A percentile compares a stretch with the other conserved stretches of the same genome.
phyloP scores from a whole-genome alignment of 2,113 vertebrate genomes.

The Mastomys natalensis region DNA sequence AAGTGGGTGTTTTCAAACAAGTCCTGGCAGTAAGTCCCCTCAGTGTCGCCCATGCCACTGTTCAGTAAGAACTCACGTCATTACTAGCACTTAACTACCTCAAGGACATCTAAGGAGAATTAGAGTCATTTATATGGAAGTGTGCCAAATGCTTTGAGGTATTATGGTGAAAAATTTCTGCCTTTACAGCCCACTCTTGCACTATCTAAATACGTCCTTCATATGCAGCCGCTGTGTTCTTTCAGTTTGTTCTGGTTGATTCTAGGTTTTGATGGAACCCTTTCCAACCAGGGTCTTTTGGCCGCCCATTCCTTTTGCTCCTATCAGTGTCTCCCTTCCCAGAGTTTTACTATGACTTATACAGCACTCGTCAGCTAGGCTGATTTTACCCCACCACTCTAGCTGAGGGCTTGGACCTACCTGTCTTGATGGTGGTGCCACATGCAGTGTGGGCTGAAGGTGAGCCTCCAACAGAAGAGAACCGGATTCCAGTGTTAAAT shows the following conservation, averaged over 20 bases:
- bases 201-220: background rate
- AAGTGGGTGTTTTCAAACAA: background rate
- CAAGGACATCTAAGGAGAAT: background rate
- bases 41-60: background rate
- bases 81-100: slow-evolving; percentile 58
- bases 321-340: background rate
- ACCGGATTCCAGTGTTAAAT: background rate
- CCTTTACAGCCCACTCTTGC: too few relatives aligned
- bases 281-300: background rate
- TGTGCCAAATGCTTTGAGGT: slow-evolving; percentile 6
- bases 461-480: background rate
- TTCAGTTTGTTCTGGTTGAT: background rate
- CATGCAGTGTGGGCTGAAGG: background rate
- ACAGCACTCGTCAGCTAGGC: background rate
- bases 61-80: background rate
- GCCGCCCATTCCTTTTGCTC: background rate
- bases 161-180: background rate
- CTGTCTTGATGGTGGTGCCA: background rate
- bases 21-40: background rate
- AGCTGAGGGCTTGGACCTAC: background rate
- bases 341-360: background rate
- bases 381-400: background rate
- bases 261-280: background rate
- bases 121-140: background rate
- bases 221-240: background rate